phyloP scores from a whole-genome alignment of 2,888 invertebrate species.

The Heliconius ethilla region DNA sequence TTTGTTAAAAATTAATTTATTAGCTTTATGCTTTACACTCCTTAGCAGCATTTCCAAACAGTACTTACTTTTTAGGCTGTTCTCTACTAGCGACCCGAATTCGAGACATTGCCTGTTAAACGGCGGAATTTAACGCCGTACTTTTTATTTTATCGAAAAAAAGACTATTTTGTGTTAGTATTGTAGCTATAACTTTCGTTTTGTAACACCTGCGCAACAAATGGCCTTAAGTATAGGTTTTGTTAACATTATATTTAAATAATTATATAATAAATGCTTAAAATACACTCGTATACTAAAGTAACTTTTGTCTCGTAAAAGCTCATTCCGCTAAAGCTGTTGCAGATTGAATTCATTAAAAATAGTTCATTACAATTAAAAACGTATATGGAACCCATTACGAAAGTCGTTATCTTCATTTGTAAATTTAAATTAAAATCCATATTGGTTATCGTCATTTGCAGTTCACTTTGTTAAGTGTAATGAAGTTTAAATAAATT shows the following conservation, averaged over 20 bases:
- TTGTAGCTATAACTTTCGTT: too few relatives aligned
- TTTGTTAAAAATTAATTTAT: too few relatives aligned
- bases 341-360: constrained; percentile 19
- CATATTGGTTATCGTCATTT: not conserved
- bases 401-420: constrained; percentile 15
- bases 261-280: not conserved
- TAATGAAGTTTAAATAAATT: not conserved
- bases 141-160: too few relatives aligned
- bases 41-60: too few relatives aligned
- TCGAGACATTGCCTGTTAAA: too few relatives aligned
- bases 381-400: constrained; percentile 10
- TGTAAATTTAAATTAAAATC: constrained; percentile 21
- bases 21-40: not conserved
- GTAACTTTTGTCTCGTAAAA: not conserved
- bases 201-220: too few relatives aligned
- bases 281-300: not conserved
- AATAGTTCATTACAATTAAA: constrained; percentile 16
- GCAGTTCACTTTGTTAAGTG: not conserved
- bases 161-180: too few relatives aligned
- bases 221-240: too few relatives aligned
- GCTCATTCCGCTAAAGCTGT: not conserved
- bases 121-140: too few relatives aligned
- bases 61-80: too few relatives aligned
- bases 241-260: too few relatives aligned
- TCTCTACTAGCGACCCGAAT: too few relatives aligned